Base-by-base conservation (phyloP, 2,797 vertebrate species). In the Triplophysa yarkandensis region DNA sequence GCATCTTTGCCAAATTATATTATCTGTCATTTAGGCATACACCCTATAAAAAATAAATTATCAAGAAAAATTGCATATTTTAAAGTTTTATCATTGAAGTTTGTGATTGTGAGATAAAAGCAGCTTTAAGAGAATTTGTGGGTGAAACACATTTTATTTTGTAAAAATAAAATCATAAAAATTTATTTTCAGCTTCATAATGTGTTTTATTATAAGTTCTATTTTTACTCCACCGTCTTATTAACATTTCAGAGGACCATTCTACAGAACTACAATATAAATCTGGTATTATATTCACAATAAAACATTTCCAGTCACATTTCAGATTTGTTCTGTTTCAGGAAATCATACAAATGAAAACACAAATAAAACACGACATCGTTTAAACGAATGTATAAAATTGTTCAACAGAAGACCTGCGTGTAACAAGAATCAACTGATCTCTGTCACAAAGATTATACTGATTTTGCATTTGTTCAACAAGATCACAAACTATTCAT, bases 251-350 rank as follows among this genome's bases (percentile, higher is more conserved):
- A 57, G 36, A 43, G n/a, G 36, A 57, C 23, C 6, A 43, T 9
- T 69, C 34, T 2, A 11, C 16, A 41, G 25, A 57, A 6, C 4
- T 57, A 43, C 36, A 58, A 14, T 27, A 28, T 69, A 70, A 70
- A 58, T 27, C 36, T 13, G 4, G 6, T 25, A 55, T 17, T 4
- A 36, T 14, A 34, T 61, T n/a, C 0, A 36, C 61, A 61, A 62
- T 61, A 23, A 66, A 36, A 25, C 30, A 71, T 61, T 61, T 61
- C 16, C 16, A 50, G 57, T 36, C 30, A 71, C 36, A 62, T 61
- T 62, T 71, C 30, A 50, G 28, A 13, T 34, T 21, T 23, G 13
- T 23, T 32, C 6, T 28, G 28, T 19, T 58, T 44, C 6, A 16
- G 54, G 6, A 58, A 60, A 39, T 23, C 21, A 25, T 17, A 21